These are phyloP conservation scores for Porites cylindrica DNA, from an alignment of 92 coral and sea anemone genomes.

Conservation along the genomic window DNA sequence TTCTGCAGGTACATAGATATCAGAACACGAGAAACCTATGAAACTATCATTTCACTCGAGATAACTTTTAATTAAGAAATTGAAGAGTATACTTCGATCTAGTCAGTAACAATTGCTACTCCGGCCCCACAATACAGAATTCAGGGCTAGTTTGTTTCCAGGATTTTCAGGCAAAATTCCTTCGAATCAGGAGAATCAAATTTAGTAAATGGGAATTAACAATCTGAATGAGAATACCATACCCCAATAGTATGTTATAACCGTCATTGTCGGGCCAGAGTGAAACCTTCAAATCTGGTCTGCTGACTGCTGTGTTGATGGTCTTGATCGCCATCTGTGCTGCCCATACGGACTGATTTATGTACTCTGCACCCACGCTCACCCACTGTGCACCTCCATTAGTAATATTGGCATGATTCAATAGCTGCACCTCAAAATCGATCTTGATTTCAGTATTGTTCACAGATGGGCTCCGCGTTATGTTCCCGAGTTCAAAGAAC, in stretches of 20 bases:
- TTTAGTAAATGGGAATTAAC: too few species aligned
- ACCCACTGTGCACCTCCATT: constrained; percentile 79
- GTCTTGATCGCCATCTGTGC: constrained; percentile 66
- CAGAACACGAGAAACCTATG: too few species aligned
- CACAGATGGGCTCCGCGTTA: constrained; percentile 35
- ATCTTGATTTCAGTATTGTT: constrained; percentile 35
- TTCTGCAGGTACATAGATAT: too few species aligned
- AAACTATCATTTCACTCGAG: too few species aligned
- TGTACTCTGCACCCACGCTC: constrained; percentile 76
- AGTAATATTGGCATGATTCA: constrained; percentile 50
- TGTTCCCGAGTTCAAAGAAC: constrained; percentile 64
- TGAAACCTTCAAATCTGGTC: constrained; percentile 59
- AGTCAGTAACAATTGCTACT: too few species aligned
- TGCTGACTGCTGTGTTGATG: constrained; percentile 48
- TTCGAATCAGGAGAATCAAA: too few species aligned
- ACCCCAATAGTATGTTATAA: constrained; percentile 29
- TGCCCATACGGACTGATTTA: constrained; percentile 71
- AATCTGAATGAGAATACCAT: neutral
- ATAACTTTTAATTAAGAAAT: too few species aligned
- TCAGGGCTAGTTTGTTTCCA: too few species aligned
- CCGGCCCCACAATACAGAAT: too few species aligned
- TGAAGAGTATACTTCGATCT: too few species aligned
- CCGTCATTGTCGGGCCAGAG: neutral
- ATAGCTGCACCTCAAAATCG: constrained; percentile 69
- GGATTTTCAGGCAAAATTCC: too few species aligned